Evolutionary conservation across 2,797 vertebrate species (phyloP).

Genomic region (Sternarchorhynchus goeldii): DNA sequence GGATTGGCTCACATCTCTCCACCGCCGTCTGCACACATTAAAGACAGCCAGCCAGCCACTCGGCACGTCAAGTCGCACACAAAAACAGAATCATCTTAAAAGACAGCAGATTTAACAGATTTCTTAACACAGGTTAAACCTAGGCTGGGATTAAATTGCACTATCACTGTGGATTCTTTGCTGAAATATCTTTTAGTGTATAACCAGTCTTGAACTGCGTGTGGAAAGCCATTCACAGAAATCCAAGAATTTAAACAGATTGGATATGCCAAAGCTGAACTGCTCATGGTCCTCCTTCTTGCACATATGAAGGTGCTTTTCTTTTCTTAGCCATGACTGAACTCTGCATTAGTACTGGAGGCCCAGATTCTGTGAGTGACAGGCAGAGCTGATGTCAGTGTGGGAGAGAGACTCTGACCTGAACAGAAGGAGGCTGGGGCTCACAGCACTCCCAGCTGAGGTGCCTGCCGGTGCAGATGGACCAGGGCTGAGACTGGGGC

Average conservation of each 20-base stretch:
- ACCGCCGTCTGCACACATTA: constrained; percentile 74
- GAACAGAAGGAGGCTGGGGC: constrained; percentile 68
- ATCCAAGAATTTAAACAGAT: not conserved
- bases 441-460: constrained; percentile 68
- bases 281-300: constrained; percentile 23
- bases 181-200: not conserved
- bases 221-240: not conserved
- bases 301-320: constrained; percentile 40
- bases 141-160: constrained; percentile 6
- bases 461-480: constrained; percentile 66
- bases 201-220: not conserved
- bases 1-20: constrained; percentile 70
- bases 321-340: constrained; percentile 49
- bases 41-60: constrained; percentile 60
- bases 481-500: constrained; percentile 60
- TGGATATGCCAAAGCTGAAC: not conserved
- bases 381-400: constrained; percentile 61
- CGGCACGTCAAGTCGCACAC: constrained; percentile 56
- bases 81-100: constrained; percentile 51
- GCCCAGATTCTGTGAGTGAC: constrained; percentile 58
- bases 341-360: constrained; percentile 51
- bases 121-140: constrained; percentile 6
- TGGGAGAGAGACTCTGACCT: constrained; percentile 67
- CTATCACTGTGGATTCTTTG: not conserved
- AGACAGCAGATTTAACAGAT: constrained; percentile 36